Conservation (phyloP, 1,140 invertebrate species). For the Lasioglossum baleicum region DNA sequence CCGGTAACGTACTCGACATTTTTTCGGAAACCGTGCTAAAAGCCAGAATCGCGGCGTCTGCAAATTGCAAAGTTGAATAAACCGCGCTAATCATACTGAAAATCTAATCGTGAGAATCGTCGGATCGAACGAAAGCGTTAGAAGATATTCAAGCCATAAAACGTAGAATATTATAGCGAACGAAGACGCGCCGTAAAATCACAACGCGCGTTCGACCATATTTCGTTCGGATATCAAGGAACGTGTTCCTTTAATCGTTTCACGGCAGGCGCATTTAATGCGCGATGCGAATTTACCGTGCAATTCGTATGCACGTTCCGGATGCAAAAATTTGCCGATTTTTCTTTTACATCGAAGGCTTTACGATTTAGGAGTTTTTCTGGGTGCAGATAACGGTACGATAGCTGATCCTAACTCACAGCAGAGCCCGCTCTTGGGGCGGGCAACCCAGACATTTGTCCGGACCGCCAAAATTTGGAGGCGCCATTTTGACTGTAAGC, state of each 20-base stretch:
- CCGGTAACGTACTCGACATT: background rate
- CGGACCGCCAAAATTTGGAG: too few relatives aligned
- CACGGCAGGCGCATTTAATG: background rate
- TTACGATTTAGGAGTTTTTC: slow-evolving; percentile 6
- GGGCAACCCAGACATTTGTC: too few relatives aligned
- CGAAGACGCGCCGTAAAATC: background rate
- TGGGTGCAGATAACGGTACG: slow-evolving; percentile 4
- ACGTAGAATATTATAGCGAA: background rate
- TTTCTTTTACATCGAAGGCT: background rate
- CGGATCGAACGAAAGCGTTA: background rate
- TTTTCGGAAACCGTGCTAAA: background rate
- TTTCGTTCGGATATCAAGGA: background rate
- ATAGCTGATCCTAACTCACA: too few relatives aligned
- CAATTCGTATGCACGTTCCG: too few relatives aligned
- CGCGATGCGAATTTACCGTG: background rate
- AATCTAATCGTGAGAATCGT: background rate
- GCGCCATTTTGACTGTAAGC: too few relatives aligned
- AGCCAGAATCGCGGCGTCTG: background rate
- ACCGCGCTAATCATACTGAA: background rate
- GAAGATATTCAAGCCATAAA: background rate
- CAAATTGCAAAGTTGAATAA: background rate
- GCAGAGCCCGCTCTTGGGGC: too few relatives aligned
- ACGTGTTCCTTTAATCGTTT: background rate
- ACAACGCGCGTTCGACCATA: background rate
- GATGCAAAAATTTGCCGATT: background rate